Base-by-base conservation (phyloP, 2,888 invertebrate species). In the Luffia ferchaultella region DNA sequence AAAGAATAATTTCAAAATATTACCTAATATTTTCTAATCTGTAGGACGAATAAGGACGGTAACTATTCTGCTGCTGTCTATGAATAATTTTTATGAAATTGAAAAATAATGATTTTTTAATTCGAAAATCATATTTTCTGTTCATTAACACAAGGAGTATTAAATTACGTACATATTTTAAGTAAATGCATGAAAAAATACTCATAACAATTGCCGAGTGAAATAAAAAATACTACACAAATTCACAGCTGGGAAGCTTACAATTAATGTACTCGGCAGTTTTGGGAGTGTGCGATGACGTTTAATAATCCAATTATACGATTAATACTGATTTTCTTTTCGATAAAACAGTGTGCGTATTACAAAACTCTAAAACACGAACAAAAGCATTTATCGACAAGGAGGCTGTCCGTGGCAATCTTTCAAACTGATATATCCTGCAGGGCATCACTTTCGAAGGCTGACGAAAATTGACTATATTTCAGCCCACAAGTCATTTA, bases 381-480 rank as follows among this genome's bases (percentile, higher is more conserved):
- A 30, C 30, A 12, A 30, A 3, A 30, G 12, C 12, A 30, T 3
- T 30, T 30, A 7, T 30, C 30, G 30, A 30, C 30, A 30, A 30
- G 30, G 30, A 30, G n/a, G 3, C 30, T 30, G 12, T 30, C 30
- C n/a, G n/a, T n/a, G n/a, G n/a, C n/a, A n/a, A n/a, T n/a, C n/a
- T n/a, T n/a, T n/a, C n/a, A n/a, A n/a, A n/a, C n/a, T n/a, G n/a
- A n/a, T n/a, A n/a, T 30, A 30, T 12, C 30, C 12, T 7, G 30
- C 30, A 12, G 30, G 30, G 30, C 30, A 12, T 7, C 12, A 30
- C 30, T 7, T 30, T 30, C 30, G 51, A 53, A 60, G 67, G 71
- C 72, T 67, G 67, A 62, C 60, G 53, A 63, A 62, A 61, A 67
- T 58, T 68, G 70, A 73, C 70, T 68, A 55, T 62, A 56, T 58